These are phyloP conservation scores for Allobates femoralis DNA, from an alignment of 2,797 vertebrate species.

Conservation along the genomic window DNA sequence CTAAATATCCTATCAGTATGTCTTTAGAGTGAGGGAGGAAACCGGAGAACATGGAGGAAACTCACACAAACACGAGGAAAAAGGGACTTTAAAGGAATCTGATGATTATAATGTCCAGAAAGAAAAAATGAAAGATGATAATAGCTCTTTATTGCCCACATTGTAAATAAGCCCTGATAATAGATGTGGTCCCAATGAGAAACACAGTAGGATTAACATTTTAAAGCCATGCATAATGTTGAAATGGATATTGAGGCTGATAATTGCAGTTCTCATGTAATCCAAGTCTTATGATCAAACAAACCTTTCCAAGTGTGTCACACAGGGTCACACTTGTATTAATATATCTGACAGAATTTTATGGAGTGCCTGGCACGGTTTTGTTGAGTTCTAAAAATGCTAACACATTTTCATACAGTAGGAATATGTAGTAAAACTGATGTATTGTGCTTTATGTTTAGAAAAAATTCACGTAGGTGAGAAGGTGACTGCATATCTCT, in stretches of 20 bases:
- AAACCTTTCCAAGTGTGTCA: background rate
- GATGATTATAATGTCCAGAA: background rate
- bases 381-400: background rate
- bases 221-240: background rate
- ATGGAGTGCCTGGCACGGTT: background rate
- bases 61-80: no score
- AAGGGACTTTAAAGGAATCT: background rate
- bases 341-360: background rate
- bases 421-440: no score
- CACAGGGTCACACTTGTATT: background rate
- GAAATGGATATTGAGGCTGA: background rate
- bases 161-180: background rate
- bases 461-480: background rate
- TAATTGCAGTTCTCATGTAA: background rate
- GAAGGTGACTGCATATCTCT: no score
- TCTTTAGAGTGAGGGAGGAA: no score
- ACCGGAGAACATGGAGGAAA: no score
- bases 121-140: background rate
- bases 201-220: background rate
- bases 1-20: no score
- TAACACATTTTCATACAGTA: background rate
- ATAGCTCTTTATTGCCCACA: background rate
- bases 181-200: background rate
- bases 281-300: background rate
- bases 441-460: background rate